Evolutionary conservation across 2,888 invertebrate genomes (phyloP).

Genomic region (Sepioteuthis lessoniana): DNA sequence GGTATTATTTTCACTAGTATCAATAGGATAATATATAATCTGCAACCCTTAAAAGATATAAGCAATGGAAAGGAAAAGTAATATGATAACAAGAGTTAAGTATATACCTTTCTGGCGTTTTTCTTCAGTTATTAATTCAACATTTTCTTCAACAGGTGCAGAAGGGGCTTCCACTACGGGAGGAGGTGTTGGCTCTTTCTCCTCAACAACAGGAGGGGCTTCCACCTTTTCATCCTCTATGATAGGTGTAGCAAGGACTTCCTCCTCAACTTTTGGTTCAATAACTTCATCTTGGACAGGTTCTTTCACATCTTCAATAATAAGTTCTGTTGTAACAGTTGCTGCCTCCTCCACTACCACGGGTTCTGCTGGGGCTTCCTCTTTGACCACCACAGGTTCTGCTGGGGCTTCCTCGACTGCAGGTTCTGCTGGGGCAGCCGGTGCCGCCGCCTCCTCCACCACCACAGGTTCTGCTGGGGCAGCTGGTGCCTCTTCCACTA

Average conservation of each 20-base stretch:
- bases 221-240: background rate
- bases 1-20: background rate
- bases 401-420: background rate
- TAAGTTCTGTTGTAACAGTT: background rate
- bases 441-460: background rate
- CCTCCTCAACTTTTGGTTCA: background rate
- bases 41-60: background rate
- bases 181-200: background rate
- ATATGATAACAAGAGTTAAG: background rate
- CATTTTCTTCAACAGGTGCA: background rate
- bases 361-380: background rate
- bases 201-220: background rate
- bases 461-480: background rate
- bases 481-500: background rate
- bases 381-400: background rate
- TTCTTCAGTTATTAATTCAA: background rate
- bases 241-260: background rate
- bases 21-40: background rate
- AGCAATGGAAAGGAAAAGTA: background rate
- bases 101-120: background rate
- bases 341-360: background rate
- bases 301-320: background rate
- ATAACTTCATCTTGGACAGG: background rate
- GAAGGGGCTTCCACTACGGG: background rate
- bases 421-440: background rate